Evolutionary conservation across 2,797 vertebrate species (phyloP).

Genomic region (Peromyscus attwateri): DNA sequence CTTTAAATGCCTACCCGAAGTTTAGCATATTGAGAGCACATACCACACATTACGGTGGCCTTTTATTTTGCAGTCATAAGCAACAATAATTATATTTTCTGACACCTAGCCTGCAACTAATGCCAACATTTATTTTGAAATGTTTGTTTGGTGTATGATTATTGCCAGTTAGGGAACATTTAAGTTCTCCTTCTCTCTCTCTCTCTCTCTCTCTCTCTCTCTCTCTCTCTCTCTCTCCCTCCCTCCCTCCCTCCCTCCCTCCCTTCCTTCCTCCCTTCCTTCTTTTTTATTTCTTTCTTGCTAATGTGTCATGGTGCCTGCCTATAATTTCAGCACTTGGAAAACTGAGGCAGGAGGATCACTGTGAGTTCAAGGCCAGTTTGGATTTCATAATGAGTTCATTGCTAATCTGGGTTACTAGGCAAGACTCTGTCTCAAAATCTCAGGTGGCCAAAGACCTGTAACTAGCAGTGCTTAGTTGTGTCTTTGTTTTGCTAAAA

Average conservation of each 20-base stretch:
- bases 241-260: too few species aligned
- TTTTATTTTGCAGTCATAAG: background rate
- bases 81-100: background rate
- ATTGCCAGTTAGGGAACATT: background rate
- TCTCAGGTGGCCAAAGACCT: background rate
- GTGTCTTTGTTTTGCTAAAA: background rate
- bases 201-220: background rate
- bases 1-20: background rate
- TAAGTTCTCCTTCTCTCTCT: background rate
- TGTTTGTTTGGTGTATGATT: background rate
- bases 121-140: background rate
- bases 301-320: background rate
- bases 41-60: background rate
- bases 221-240: background rate
- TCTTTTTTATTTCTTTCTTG: background rate
- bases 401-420: background rate
- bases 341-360: background rate
- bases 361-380: background rate
- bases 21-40: background rate
- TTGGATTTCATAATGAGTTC: background rate
- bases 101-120: conserved; percentile 4
- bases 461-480: background rate
- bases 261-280: too few species aligned
- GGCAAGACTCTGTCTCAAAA: background rate
- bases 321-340: background rate